Evolutionary conservation across 2,888 invertebrate genomes (phyloP), one percentile per base, ranked within the genome.

Genomic region (Eupithecia centaureata): DNA sequence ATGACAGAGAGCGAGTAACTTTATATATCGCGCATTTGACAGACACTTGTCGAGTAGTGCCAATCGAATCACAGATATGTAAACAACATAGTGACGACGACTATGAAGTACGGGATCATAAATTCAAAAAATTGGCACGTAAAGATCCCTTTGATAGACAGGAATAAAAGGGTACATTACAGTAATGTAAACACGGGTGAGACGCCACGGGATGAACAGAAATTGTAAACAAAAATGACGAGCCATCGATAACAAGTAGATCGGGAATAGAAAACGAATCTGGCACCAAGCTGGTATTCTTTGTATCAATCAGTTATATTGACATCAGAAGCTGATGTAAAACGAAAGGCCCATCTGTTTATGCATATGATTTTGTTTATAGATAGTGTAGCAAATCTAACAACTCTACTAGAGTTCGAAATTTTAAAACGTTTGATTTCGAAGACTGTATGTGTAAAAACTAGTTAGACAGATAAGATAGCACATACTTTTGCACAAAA

Each of bases 121-220:
- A 74, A 76, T 75, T 74, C 62, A 68, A 76, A 77, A 22, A 75
- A 68, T 79, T 86, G 82, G 82, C 86, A 85, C 79, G 70, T 70
- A 73, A 71, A 70, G 56, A 68, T 73, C 70, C 72, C 76, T 79
- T 78, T 79, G 77, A 64, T 73, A 75, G 76, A 73, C 72, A 73
- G 71, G 70, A 66, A 80, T 86, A 82, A 84, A 83, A 85, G 77
- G 66, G 69, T 75, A 78, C 78, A 80, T 77, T 80, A 83, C 83
- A 86, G 75, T 74, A 82, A 79, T 79, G 81, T 85, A 87, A 86
- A 87, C 83, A 86, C 47, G 47, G 22, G 22, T 47, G 22, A 1
- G 42, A 47, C 47, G 47, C 47, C 47, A 47, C 47, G 47, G 47
- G 18, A 47, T 47, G 58, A 68, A 63, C 69, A 67, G 64, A 61